Evolutionary conservation across 1,140 invertebrate genomes (phyloP), one percentile per base, ranked within the genome.

Genomic region (Globodera rostochiensis): DNA sequence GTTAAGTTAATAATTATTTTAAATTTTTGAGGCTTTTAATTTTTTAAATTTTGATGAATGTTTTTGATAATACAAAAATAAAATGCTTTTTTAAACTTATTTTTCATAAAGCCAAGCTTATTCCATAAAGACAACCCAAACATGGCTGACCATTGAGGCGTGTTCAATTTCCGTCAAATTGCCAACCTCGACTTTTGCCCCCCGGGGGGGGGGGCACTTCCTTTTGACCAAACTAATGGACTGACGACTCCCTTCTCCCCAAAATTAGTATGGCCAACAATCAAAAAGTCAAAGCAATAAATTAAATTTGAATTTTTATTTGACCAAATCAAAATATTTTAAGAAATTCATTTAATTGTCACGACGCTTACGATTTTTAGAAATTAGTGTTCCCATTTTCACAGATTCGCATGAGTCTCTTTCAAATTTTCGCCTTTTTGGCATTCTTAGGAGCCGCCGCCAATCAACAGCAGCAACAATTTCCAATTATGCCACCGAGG

Each of bases 211-310:
- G 13, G 57, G 15, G 11, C 8, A 64, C 19, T 64, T 64, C 57
- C 57, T 64, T 64, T 64, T 64, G 57, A 64, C 57, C 57, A 64
- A 64, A 64, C 15, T 53, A 64, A 64, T 64, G 57, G 57, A 53
- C 50, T 53, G 36, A 36, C 36, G 50, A 53, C 50, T 13, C 50
- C 57, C 11, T 5, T 19, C 13, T 13, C 57, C 57, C 57, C 11
- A 53, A 53, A 53, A 53, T 53, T 53, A 11, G 53, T 11, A 53
- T 9, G 15, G 15, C 8, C 15, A 15, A 15, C 53, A 9, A 53
- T 11, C 9, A 15, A 15, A 53, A 11, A 15, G 53, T 6, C 8
- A 53, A 53, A 53, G 15, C 53, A 53, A 53, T 3, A 53, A 53
- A 53, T 53, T 53, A 53, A 53, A 15, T 53, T 53, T 53, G 53